A percentile compares a stretch with the other conserved stretches of the same genome.
These are phyloP conservation scores for Synergus itoensis DNA, from an alignment of 2,888 invertebrate species.

Conservation along the genomic window DNA sequence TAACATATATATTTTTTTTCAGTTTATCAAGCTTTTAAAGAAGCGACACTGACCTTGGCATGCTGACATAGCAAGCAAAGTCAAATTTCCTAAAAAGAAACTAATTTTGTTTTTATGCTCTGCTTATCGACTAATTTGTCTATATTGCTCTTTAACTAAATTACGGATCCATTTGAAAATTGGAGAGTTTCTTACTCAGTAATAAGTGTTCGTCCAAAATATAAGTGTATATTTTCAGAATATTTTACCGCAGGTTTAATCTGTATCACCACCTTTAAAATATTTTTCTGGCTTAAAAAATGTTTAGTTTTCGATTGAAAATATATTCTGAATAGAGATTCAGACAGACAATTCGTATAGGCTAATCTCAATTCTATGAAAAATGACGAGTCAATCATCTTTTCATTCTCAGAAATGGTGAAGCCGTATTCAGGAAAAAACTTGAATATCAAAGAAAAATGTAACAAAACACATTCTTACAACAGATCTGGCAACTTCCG, in stretches of 20 bases:
- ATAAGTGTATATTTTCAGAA: neutral
- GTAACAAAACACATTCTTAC: neutral
- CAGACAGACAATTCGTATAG: neutral
- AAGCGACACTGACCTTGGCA: constrained; percentile 2
- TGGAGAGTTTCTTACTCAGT: neutral
- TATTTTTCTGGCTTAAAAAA: neutral
- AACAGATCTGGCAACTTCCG: neutral
- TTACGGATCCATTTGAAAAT: neutral
- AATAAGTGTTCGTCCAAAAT: neutral
- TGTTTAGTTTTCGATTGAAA: neutral
- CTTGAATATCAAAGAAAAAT: neutral
- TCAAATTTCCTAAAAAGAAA: constrained; percentile 1
- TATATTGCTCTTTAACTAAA: neutral
- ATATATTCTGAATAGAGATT: neutral
- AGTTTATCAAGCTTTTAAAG: neutral
- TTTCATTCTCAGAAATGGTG: neutral
- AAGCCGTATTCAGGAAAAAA: neutral
- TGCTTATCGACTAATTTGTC: neutral
- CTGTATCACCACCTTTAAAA: neutral
- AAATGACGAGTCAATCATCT: neutral
- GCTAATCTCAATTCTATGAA: neutral
- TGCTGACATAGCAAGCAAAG: neutral
- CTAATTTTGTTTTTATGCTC: neutral
- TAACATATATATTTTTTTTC: no score
- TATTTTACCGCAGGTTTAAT: neutral